Conservation (phyloP, 2,797 vertebrate species). For the Scyliorhinus canicula region DNA sequence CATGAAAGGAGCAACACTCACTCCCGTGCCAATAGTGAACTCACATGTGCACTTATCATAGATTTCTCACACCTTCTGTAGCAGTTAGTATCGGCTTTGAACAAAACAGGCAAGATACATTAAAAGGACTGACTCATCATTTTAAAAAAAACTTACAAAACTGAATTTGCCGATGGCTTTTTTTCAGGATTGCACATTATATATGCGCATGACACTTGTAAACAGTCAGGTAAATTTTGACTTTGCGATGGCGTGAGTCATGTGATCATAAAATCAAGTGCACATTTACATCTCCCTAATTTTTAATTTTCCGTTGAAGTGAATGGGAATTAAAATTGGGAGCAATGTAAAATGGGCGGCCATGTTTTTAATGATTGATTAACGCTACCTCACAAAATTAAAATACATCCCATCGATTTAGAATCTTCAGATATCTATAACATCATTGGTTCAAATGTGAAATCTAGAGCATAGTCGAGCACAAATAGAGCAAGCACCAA, state of each 20-base stretch:
- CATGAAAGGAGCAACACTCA: neutral
- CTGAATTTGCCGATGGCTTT: neutral
- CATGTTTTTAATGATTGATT: neutral
- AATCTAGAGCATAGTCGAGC: neutral
- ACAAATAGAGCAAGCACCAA: neutral
- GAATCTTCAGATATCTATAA: neutral
- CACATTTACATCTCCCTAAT: neutral
- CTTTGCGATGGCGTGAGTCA: neutral
- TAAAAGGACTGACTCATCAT: neutral
- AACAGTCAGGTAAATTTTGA: neutral
- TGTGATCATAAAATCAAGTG: neutral
- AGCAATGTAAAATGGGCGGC: neutral
- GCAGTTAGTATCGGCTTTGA: neutral
- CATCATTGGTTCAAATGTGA: neutral
- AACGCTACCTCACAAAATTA: neutral
- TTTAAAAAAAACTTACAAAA: neutral
- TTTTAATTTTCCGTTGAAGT: neutral
- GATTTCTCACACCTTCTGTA: slow-evolving; percentile 22
- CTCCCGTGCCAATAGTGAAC: neutral
- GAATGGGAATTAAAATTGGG: neutral
- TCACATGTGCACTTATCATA: neutral
- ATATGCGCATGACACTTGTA: neutral
- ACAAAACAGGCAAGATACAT: neutral
- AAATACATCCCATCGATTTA: neutral
- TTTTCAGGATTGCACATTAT: neutral